Evolutionary conservation across 1,140 invertebrate species (phyloP).

Genomic region (Alviniconcha marisindica): DNA sequence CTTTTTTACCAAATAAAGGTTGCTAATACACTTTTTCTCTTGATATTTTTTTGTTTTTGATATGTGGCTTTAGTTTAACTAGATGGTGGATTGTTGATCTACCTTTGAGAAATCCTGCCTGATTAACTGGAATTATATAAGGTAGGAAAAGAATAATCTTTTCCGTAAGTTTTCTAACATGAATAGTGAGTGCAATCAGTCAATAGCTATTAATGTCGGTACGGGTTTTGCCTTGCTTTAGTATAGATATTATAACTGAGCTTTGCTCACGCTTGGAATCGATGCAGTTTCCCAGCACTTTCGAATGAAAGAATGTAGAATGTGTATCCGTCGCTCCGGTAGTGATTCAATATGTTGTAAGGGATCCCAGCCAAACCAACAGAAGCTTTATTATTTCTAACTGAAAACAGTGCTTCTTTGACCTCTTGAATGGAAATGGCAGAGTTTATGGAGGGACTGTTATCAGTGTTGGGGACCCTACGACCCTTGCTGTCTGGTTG

Average conservation of each 20-base stretch:
- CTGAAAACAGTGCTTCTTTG: too few species aligned
- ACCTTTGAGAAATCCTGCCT: background rate
- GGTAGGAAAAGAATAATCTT: background rate
- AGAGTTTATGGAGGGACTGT: background rate
- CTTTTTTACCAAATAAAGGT: constrained; percentile 3
- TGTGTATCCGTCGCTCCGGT: background rate
- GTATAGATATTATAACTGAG: background rate
- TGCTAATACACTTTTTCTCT: background rate
- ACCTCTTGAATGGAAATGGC: background rate
- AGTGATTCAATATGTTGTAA: background rate
- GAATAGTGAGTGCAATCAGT: background rate
- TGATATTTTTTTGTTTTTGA: background rate
- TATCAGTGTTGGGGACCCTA: background rate
- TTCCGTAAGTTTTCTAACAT: too few species aligned
- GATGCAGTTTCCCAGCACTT: background rate
- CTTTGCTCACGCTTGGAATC: background rate
- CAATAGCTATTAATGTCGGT: too few species aligned
- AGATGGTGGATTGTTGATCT: background rate
- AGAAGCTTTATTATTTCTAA: background rate
- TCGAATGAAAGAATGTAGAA: background rate
- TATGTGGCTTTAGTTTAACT: background rate
- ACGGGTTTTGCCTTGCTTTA: background rate
- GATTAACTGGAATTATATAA: background rate
- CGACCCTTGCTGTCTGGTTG: too few species aligned
- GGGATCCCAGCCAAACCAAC: background rate